Conservation (phyloP, 2,888 invertebrate species). For the Anthophora plumipes region DNA sequence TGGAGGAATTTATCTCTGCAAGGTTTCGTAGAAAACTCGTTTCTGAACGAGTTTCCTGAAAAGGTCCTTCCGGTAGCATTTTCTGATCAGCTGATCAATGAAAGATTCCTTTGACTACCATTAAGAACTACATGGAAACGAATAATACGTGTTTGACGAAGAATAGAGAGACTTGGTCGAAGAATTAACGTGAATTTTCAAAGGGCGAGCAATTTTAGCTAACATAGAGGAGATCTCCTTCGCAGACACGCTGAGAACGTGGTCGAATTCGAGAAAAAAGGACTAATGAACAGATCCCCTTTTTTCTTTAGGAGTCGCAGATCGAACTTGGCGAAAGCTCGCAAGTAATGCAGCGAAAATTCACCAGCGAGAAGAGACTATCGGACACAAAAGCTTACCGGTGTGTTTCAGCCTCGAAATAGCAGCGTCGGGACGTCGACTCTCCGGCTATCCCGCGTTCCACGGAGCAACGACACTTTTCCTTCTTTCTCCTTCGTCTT, state of each 20-base stretch:
- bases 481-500: conserved; percentile 48
- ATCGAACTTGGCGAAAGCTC: conserved; percentile 21
- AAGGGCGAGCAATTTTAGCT: neutral
- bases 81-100: conserved; percentile 29
- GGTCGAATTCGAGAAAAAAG: conserved; percentile 38
- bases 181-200: no score
- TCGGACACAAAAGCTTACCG: conserved; percentile 70
- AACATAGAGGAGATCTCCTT: neutral
- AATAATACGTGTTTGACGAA: no score
- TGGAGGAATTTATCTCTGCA: neutral
- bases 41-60: neutral
- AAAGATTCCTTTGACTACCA: conserved; percentile 29
- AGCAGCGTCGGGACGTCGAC: conserved; percentile 72
- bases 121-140: no score
- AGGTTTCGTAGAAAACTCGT: neutral
- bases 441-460: conserved; percentile 61
- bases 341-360: conserved; percentile 32
- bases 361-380: conserved; percentile 30
- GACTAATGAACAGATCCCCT: neutral
- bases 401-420: conserved; percentile 77
- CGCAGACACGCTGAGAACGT: conserved; percentile 16
- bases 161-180: neutral
- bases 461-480: conserved; percentile 61
- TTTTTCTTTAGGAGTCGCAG: conserved; percentile 4
- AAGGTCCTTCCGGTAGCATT: no score